Evolutionary conservation across 2,113 vertebrate species (phyloP), one percentile per base, ranked within the genome.

Genomic region (Tupaia chinensis): DNA sequence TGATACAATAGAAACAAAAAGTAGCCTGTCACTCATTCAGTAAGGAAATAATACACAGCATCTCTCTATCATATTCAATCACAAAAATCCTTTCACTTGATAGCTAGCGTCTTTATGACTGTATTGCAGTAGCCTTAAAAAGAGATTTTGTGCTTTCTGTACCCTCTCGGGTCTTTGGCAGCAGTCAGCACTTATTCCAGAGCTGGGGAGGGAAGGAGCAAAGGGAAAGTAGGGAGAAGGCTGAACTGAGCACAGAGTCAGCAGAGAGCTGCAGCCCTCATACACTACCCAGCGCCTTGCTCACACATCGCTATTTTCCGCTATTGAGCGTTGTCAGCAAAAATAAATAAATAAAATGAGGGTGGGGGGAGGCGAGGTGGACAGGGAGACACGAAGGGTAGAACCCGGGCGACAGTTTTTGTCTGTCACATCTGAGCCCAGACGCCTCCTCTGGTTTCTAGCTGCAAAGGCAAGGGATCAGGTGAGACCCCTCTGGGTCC

Each of bases 1-100:
- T 53, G 84, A 87, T 78, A 96, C 72, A 91, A 97, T 29, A 91
- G 90, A 94, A 91, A 96, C 93, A 96, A 94, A 97, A 97, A 96
- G 97, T 92, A 94, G n/a, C 77, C 72, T 73, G 60, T 25, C 88
- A 89, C 76, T 93, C 79, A 94, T 93, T 83, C 94, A 73, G 14
- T 32, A 70, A 85, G 72, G 58, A 86, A 76, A 96, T 32, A 94
- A 95, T 66, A 96, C 44, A 86, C 12, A 92, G 54, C 65, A 44
- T 96, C 92, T 96, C 63, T 53, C 92, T 73, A 69, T 87, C 94
- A 92, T 61, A 88, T 53, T 80, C 77, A 91, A 89, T 56, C 78
- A 93, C 94, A 94, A 92, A 92, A 96, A 94, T 79, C 89, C 93
- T 96, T 96, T 96, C 89, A 95, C 74, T 96, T 44, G 85, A 85